Base-by-base conservation (phyloP, 2,888 invertebrate genomes). In the Ochlodes sylvanus region DNA sequence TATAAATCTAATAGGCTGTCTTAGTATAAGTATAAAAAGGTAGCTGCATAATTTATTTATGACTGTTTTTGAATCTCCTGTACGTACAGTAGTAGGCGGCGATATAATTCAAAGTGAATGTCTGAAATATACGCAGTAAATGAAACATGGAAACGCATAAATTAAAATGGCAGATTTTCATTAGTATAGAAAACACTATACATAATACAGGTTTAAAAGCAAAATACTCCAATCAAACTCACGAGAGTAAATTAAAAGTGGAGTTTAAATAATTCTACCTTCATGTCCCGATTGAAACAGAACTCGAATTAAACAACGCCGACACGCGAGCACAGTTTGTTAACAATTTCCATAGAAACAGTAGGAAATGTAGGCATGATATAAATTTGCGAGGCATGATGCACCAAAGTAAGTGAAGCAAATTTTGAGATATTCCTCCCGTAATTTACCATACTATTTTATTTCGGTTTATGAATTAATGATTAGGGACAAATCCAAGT, bases 331-430 rank as follows among this genome's bases (percentile, higher is more conserved):
- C 50, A 34, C 38, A 65, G 57, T 65, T 66, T 60, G 19, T 41
- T 21, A 66, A 66, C 66, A 66, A 66, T 60, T 66, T 66, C 32
- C 66, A 58, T 66, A 65, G 58, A 41, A 58, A 65, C 38, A 47
- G 38, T 58, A 9, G 19, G 17, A 65, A 50, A 10, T 44, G 34
- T 57, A 47, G 56, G 64, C 12, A 21, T n/a, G 47, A 34, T 64
- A 56, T 44, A 64, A 56, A 44, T 55, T 44, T 55, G 3, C 27
- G 55, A 54, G 63, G 17, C 12, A 12, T 60, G 27, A 32, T 32
- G 60, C 47, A 34, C 17, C 7, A 17, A 15, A 12, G 42, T 27
- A 42, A 47, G 15, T 17, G 44, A 44, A 15, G 44, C 15, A 15
- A 47, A 47, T 47, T 47, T 47, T 12, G 12, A 3, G 10, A 12